Percentiles rank a stretch among this genome's conserved stretches.
Evolutionary conservation across 1,140 invertebrate genomes (phyloP).

Genomic region (Intoshia linei): DNA sequence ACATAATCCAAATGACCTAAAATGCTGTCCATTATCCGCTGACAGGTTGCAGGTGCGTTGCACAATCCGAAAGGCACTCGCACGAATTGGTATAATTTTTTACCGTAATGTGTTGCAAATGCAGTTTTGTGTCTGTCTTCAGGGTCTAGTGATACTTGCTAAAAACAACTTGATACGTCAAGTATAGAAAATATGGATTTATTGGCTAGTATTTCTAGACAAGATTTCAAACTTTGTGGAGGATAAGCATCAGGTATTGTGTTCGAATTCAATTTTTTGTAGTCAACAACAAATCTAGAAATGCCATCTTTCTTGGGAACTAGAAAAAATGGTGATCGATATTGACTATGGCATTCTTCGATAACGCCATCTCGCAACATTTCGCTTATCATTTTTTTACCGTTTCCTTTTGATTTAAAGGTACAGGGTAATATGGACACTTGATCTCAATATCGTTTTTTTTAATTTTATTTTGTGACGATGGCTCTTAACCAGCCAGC

Average conservation of each 20-base stretch:
- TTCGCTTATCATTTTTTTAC: too few species aligned
- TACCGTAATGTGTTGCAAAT: conserved; percentile 1
- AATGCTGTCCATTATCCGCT: conserved; percentile 7
- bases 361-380: too few species aligned
- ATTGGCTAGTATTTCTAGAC: not conserved
- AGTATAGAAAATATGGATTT: not conserved
- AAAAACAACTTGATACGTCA: conserved; percentile 3
- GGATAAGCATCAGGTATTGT: conserved; percentile 4
- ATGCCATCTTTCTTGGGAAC: conserved; percentile 24
- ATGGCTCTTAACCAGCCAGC: too few species aligned
- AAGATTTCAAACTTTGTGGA: not conserved
- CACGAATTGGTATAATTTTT: conserved; percentile 2
- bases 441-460: too few species aligned
- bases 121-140: conserved; percentile 1
- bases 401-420: too few species aligned
- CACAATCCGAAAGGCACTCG: conserved; percentile 8
- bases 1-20: conserved; percentile 4
- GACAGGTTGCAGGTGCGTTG: conserved; percentile 7
- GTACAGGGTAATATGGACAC: too few species aligned
- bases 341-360: too few species aligned
- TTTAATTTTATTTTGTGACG: too few species aligned
- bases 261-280: conserved; percentile 3
- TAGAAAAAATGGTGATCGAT: too few species aligned
- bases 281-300: conserved; percentile 7
- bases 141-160: not conserved